Base-by-base conservation (phyloP, 1,140 invertebrate genomes). In the Caenorhabditis inopinata region DNA sequence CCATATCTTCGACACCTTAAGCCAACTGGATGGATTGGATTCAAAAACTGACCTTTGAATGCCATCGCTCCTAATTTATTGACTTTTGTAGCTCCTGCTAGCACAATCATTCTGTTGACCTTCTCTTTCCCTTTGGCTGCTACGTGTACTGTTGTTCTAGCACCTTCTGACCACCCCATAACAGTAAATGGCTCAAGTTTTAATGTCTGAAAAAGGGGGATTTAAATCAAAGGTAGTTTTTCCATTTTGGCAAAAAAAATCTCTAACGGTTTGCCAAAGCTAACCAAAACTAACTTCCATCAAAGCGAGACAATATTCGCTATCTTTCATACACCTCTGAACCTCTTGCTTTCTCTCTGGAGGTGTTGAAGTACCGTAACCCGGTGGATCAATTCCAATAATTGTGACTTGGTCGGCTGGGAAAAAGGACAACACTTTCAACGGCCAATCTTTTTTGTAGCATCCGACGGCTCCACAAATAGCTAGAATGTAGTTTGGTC, bases 401-500 rank as follows among this genome's bases (percentile, higher is more conserved):
- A 87, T 86, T 18, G 86, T 89, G 18, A 80, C 80, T 14, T 81
- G 11, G 5, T 82, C 74, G 0, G 86, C 83, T 49, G 89, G 85
- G 58, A 88, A 87, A 14, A 85, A 78, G 9, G 81, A 53, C 2
- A 88, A 53, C 11, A 87, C 76, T 51, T 53, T 76, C 58, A 87
- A 80, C 5, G 86, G 86, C 53, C 76, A 87, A 48, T 87, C 86
- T 79, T 87, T 87, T 80, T 86, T 86, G 51, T 87, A 87, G 68
- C 87, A 88, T 5, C 86, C 86, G 46, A 87, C 86, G 7, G 85
- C 86, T 51, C 86, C 86, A 73, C 85, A 87, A 58, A 87, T 87
- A 32, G 88, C 87, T 2, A 87, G 75, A 73, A 86, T 80, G 29
- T 87, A 84, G 38, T 80, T 87, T 18, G 85, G 84, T 27, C 86